Evolutionary conservation across 2,113 vertebrate species (phyloP), one percentile per base, ranked within the genome.

Genomic region (Setophaga petechia): DNA sequence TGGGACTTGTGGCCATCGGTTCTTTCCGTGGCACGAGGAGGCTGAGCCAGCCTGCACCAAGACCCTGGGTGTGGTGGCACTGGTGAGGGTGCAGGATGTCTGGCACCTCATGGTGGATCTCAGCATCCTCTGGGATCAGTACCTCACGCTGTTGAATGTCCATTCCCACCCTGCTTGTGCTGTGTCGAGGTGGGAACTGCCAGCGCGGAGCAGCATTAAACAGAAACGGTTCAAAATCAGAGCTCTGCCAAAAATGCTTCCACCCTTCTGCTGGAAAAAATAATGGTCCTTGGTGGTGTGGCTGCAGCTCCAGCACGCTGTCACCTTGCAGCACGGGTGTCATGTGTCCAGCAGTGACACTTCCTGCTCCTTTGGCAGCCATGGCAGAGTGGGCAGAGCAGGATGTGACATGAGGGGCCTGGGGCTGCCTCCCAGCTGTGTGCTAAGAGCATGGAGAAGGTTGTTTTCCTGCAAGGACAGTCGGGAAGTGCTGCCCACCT

Each of bases 341-440:
- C 13, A 0, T 2, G 21, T 43, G 39, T 69, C 68, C 51, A 37
- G 46, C 7, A 1, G 43, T 44, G 80, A 39, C 25, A 2, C 37
- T 41, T 46, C 10, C 10, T 25, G 68, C 79, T 95, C 31, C 47
- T 82, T 47, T 15, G 0, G 2, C 31, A 18, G 17, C 73, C 3
- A 0, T 41, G 11, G 51, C 33, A 0, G 82, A 62, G 7, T 1
- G 30, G 23, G 73, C 58, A n/a, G 72, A 30, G 52, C 13, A 2
- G 20, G 44, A 24, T 57, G 80, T 5, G 33, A 10, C 17, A 0
- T 1, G 12, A 1, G 9, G 46, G n/a, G 11, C 67, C n/a, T 1
- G 0, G 73, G 73, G 87, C 76, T 84, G 71, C n/a, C 51, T 81
- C 66, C 63, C 15, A 5, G 41, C 76, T 51, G 44, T 9, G 19